Percentiles rank a stretch among this genome's conserved stretches.
Evolutionary conservation across 2,797 vertebrate species (phyloP).

Genomic region (Oreochromis grahami): DNA sequence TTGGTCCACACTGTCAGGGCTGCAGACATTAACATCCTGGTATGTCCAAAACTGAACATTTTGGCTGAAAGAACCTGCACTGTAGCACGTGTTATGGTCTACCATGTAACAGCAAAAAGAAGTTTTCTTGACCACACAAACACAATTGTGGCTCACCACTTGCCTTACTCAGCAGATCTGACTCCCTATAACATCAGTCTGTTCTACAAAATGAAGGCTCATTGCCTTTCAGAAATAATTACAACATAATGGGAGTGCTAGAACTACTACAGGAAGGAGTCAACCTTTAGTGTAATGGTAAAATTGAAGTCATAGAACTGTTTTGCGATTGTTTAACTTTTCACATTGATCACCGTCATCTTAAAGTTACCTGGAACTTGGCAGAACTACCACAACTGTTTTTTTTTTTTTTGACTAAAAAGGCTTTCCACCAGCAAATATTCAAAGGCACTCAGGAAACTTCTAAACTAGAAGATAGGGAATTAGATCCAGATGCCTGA

Average conservation of each 20-base stretch:
- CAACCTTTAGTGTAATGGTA: background rate
- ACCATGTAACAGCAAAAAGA: background rate
- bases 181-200: background rate
- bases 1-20: background rate
- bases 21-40: background rate
- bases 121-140: background rate
- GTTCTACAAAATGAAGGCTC: background rate
- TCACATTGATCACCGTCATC: background rate
- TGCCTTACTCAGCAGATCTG: background rate
- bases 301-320: background rate
- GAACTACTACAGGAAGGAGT: background rate
- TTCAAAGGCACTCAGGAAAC: background rate
- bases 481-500: conserved; percentile 30
- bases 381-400: background rate
- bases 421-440: background rate
- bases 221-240: background rate
- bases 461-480: background rate
- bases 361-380: background rate
- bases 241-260: background rate
- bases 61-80: background rate
- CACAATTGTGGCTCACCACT: background rate
- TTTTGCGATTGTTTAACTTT: background rate
- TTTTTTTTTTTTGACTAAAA: background rate
- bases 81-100: background rate
- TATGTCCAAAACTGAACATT: background rate